Conservation (phyloP, 2,888 invertebrate genomes). For the Andrena bicolor region DNA sequence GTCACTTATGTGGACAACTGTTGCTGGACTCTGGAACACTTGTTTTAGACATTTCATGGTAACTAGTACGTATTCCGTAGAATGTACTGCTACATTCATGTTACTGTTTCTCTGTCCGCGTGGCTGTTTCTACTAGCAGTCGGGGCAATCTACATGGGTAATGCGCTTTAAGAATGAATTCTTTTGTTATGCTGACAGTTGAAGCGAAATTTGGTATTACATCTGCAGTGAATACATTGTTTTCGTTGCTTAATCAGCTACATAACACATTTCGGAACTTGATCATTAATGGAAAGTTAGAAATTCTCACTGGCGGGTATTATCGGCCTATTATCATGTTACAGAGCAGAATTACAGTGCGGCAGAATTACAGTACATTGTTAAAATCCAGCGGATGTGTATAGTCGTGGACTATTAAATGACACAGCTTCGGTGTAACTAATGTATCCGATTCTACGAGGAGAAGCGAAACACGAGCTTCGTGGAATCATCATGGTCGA, state of each 20-base stretch:
- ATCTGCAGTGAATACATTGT: background rate
- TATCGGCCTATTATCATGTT: background rate
- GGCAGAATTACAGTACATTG: background rate
- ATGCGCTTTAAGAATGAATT: background rate
- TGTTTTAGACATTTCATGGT: background rate
- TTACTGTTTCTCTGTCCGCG: too few species aligned
- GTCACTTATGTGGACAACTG: background rate
- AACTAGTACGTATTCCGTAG: background rate
- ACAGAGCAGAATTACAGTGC: background rate
- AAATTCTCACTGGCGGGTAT: background rate
- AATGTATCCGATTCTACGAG: slow-evolving; percentile 2
- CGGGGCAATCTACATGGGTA: background rate
- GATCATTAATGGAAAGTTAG: background rate
- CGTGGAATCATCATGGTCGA: background rate
- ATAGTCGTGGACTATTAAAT: background rate
- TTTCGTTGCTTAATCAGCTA: background rate
- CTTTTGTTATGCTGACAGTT: background rate
- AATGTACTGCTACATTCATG: background rate
- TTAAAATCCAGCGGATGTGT: background rate
- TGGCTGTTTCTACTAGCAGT: background rate
- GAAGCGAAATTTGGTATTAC: background rate
- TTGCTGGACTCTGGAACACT: background rate
- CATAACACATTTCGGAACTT: background rate
- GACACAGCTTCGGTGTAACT: background rate
- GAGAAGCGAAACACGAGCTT: background rate